phyloP scores from a whole-genome alignment of 2,888 invertebrate species.

The Teinopalpus imperialis region DNA sequence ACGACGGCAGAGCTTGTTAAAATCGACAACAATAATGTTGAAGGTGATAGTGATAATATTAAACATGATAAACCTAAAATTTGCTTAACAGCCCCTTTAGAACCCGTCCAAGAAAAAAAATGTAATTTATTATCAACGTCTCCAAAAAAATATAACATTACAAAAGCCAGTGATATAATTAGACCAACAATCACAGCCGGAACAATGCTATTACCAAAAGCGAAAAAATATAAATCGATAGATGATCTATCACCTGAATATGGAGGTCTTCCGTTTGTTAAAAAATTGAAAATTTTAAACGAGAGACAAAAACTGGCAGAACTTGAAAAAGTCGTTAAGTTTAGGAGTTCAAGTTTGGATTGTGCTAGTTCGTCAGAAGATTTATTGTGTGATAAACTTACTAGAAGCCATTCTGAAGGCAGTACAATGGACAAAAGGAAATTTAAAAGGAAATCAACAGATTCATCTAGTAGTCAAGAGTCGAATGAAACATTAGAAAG shows the following conservation, averaged over 20 bases:
- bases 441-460: conserved; percentile 68
- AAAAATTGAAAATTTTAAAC: conserved; percentile 93
- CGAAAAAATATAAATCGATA: conserved; percentile 90
- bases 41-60: conserved; percentile 56
- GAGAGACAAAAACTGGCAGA: conserved; percentile 93
- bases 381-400: conserved; percentile 81
- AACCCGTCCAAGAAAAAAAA: conserved; percentile 71
- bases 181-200: conserved; percentile 38
- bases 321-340: conserved; percentile 88
- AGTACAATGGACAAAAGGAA: conserved; percentile 86
- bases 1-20: conserved; percentile 74
- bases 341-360: conserved; percentile 91
- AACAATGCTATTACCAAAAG: conserved; percentile 57
- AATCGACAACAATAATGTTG: conserved; percentile 75
- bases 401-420: conserved; percentile 91
- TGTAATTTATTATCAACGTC: conserved; percentile 70
- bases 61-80: conserved; percentile 67
- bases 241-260: conserved; percentile 94
- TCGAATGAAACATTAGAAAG: conserved; percentile 92
- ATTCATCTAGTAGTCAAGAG: conserved; percentile 62
- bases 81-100: conserved; percentile 68
- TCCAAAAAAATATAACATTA: conserved; percentile 52
- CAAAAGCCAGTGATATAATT: conserved; percentile 49
- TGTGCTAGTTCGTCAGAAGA: conserved; percentile 84
- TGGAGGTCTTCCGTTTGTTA: conserved; percentile 92